Evolutionary conservation across 2,797 vertebrate species (phyloP), one percentile per base, ranked within the genome.

Genomic region (Myotis vivesi): DNA sequence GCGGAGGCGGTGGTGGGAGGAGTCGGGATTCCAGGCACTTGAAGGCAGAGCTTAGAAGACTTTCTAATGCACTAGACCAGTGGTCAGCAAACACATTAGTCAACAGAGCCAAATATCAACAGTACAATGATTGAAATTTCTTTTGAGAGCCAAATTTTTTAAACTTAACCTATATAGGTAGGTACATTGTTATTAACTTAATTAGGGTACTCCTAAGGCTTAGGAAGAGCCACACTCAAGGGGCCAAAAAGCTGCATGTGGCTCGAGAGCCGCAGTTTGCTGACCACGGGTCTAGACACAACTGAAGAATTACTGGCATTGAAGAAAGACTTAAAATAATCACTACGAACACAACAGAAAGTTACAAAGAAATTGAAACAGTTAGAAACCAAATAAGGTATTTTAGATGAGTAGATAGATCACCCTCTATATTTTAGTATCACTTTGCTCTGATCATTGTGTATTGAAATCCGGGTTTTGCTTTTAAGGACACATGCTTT

Each of bases 311-410:
- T n/a, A 64, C 10, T 76, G 38, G 22, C 53, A 57, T 76, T 57
- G 36, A 80, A 82, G 33, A 82, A 30, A 66, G 33, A 44, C 36
- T 90, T 83, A 84, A 69, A 69, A 88, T 57, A 76, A 76, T 85
- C 80, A 71, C 41, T 80, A 20, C 33, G 51, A 82, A 25, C 53
- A 72, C 28, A 71, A 38, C 64, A 90, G 20, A 94, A 41, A 69
- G 64, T 62, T 84, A 69, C 3, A 53, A 79, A 81, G 17, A 92
- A 79, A 51, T 71, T 94, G 55, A 94, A 76, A 85, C 38, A 81
- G 91, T 33, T 80, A 73, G 91, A 72, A 28, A 82, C 10, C 51
- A 51, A 88, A 86, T 33, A 81, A 71, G 20, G 20, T 77, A 20
- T 73, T 92, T 68, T 20, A 77, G 53, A 46, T 92, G 36, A 84